Base-by-base conservation (phyloP, 2,888 invertebrate genomes). In the Holacanthella duospinosa region DNA sequence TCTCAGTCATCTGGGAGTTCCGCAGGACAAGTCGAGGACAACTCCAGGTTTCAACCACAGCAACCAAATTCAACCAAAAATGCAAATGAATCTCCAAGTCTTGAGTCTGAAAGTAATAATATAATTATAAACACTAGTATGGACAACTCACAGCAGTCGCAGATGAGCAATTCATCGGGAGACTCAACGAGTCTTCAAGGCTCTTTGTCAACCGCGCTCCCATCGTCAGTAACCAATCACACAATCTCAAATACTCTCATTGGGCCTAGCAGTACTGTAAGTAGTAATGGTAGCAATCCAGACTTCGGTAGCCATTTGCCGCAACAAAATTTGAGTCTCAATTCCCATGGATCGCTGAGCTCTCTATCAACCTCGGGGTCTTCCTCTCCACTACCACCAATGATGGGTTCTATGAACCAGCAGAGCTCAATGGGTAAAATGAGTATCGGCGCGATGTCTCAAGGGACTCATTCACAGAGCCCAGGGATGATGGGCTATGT, bases 401-500 rank as follows among this genome's bases (percentile, higher is more conserved):
- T 59, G 25, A n/a, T 43, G n/a, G 59, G 59, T 2, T 24, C 43
- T n/a, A n/a, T n/a, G 26, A 59, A 59, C 26, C 59, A 59, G 26
- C 59, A 59, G 24, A 19, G 25, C 2, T 25, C 36, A 21, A 29
- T 21, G n/a, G 25, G 19, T 9, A 25, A 43, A 16, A 19, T 25
- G 29, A 26, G 25, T 21, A 21, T 24, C 21, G n/a, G n/a, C n/a
- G n/a, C n/a, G n/a, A n/a, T n/a, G n/a, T 43, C 25, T 16, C 59
- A 59, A 25, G 59, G 12, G 16, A 43, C 21, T 24, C 43, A n/a
- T 16, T 4, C 21, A 6, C 16, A 6, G 2, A 43, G 25, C 2
- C 21, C 9, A 36, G 36, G 36, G 9, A 36, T 36, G 36, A 16
- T 36, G 36, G 16, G 36, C 36, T 36, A 36, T 16, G n/a, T n/a